phyloP scores from a whole-genome alignment of 2,797 vertebrate species.

The Ciconia nigra region DNA sequence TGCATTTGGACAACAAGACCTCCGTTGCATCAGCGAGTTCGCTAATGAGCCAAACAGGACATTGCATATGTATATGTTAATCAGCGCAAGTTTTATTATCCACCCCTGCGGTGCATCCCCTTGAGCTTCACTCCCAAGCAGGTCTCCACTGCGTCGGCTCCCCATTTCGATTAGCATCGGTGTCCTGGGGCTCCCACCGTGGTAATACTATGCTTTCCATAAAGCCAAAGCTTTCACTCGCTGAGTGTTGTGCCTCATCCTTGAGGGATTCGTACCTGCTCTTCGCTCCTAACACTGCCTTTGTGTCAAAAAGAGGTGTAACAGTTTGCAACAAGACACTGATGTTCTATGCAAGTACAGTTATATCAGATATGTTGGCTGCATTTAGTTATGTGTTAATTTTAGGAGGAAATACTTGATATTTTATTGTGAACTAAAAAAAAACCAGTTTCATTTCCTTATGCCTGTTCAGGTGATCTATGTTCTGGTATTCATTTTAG shows the following conservation, averaged over 20 bases:
- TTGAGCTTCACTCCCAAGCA: neutral
- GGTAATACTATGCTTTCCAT: neutral
- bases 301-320: neutral
- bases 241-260: neutral
- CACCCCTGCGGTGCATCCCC: neutral
- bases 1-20: neutral
- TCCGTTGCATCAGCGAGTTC: neutral
- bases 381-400: neutral
- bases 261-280: neutral
- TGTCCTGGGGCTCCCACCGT: neutral
- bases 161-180: neutral
- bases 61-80: neutral
- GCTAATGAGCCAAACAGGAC: neutral
- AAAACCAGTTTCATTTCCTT: neutral
- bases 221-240: neutral
- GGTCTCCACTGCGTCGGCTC: fast-evolving
- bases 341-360: neutral
- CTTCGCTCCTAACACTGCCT: neutral
- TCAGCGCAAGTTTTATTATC: neutral
- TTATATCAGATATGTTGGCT: neutral
- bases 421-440: neutral
- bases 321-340: neutral
- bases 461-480: neutral
- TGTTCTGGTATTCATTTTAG: neutral
- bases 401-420: neutral